Conservation (phyloP, 2,888 invertebrate species). For the Machimus rusticus region DNA sequence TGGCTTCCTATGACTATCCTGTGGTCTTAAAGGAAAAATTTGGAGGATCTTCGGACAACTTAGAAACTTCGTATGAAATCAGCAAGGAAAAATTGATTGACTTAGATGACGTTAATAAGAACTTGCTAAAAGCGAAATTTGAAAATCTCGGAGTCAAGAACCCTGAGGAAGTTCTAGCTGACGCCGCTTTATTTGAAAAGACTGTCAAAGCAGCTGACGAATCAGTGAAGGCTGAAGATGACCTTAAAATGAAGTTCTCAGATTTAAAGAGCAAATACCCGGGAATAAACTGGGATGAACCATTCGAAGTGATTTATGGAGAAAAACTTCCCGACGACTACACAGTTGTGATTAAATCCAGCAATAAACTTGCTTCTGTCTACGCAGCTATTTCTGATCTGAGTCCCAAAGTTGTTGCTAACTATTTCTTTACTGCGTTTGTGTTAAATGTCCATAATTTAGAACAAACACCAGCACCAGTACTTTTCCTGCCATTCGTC, state of each 20-base stretch:
- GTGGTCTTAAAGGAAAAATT: background rate
- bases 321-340: background rate
- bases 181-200: background rate
- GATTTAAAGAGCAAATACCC: background rate
- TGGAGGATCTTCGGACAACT: background rate
- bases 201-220: background rate
- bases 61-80: background rate
- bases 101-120: background rate
- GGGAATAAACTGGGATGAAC: background rate
- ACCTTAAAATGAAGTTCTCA: background rate
- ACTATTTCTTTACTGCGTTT: background rate
- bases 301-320: background rate
- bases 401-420: background rate
- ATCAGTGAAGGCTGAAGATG: background rate
- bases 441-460: background rate
- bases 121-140: background rate
- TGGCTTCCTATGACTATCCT: background rate
- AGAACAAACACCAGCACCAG: background rate
- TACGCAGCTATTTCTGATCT: background rate
- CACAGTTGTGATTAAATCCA: background rate
- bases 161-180: background rate
- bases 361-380: background rate
- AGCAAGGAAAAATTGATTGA: background rate
- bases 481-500: background rate
- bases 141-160: background rate